Evolutionary conservation across 2,888 invertebrate species (phyloP).

Genomic region (Empis livida): DNA sequence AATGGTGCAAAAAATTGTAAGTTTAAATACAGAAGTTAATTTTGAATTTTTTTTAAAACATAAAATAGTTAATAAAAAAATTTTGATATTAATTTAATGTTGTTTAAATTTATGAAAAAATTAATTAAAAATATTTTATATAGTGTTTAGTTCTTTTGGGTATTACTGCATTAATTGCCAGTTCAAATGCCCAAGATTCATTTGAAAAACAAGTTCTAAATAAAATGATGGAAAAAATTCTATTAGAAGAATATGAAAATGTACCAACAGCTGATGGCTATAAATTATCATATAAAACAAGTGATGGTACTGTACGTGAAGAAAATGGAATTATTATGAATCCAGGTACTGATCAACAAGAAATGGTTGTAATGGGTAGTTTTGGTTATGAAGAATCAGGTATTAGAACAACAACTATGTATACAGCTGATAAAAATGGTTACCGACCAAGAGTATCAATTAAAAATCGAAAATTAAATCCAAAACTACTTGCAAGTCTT

Average conservation of each 20-base stretch:
- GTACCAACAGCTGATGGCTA: neutral
- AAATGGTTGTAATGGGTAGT: constrained; percentile 31
- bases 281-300: constrained; percentile 18
- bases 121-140: no score
- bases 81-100: no score
- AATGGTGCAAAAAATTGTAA: no score
- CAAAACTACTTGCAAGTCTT: constrained; percentile 13
- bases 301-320: constrained; percentile 30
- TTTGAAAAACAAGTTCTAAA: neutral
- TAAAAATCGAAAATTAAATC: constrained; percentile 25
- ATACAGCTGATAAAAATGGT: constrained; percentile 34
- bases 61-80: no score
- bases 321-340: constrained; percentile 32
- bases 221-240: neutral
- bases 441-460: constrained; percentile 27
- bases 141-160: neutral
- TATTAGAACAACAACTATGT: constrained; percentile 28
- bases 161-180: neutral
- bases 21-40: no score
- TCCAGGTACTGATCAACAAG: constrained; percentile 27
- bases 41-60: no score
- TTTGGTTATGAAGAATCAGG: constrained; percentile 25
- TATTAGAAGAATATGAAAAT: neutral
- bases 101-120: no score
- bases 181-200: neutral